Conservation (phyloP, 2,797 vertebrate species). For the Pogonophryne albipinna region DNA sequence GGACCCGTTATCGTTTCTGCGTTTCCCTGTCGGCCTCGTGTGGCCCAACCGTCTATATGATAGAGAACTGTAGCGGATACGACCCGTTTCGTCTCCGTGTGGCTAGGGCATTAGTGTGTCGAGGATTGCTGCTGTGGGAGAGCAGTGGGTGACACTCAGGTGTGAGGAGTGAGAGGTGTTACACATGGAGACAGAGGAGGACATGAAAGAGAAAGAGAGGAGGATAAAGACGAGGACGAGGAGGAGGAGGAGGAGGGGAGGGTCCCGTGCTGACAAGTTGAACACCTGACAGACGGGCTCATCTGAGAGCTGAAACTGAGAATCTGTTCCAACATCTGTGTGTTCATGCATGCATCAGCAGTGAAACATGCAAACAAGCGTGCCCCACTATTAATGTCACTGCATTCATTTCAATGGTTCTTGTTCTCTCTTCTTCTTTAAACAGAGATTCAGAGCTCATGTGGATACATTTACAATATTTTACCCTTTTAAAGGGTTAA, state of each 20-base stretch:
- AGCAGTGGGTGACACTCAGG: neutral
- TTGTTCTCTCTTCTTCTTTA: neutral
- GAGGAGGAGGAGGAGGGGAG: neutral
- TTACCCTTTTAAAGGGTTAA: neutral
- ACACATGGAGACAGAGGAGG: conserved; percentile 21
- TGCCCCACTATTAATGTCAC: neutral
- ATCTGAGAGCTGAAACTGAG: conserved; percentile 24
- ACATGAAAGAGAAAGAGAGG: conserved; percentile 9
- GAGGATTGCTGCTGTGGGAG: neutral
- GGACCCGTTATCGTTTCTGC: too few relatives aligned
- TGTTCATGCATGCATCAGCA: neutral
- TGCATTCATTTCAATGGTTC: neutral
- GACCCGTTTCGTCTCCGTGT: too few relatives aligned
- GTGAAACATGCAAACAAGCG: conserved; percentile 4
- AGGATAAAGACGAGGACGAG: neutral
- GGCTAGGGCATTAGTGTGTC: neutral
- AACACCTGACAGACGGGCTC: conserved; percentile 15
- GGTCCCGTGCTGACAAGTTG: neutral
- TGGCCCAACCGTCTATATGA: too few relatives aligned
- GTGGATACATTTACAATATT: neutral
- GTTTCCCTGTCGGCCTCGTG: too few relatives aligned
- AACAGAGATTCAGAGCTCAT: neutral
- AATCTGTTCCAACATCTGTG: conserved; percentile 1
- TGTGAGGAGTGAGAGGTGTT: conserved; percentile 45
- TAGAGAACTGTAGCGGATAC: too few relatives aligned